Base-by-base conservation (phyloP, 2,888 invertebrate species). In the Pandemis heparana region DNA sequence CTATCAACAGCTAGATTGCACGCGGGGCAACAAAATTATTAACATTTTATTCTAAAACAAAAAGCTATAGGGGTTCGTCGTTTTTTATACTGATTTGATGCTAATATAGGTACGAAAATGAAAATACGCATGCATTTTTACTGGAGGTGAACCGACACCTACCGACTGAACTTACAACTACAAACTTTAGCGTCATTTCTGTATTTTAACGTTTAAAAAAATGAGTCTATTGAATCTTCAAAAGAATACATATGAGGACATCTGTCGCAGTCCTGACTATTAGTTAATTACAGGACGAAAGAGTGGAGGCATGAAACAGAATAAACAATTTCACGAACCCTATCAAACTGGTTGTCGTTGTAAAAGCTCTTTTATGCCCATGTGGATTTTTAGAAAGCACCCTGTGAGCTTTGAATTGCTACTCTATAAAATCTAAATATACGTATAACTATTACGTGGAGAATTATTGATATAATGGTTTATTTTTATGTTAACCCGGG, bases 251-350 rank as follows among this genome's bases (percentile, higher is more conserved):
- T 18, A 18, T 46, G 14, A 46, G 14, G 14, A 56, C 60, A 60
- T 12, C 10, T 60, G 38, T 60, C 12, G 38, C 60, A 60, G 51
- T 16, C 39, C 63, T 43, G 69, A 64, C 69, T 74, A 69, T 74
- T 74, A 69, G 73, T 74, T 69, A 74, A 74, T 74, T 74, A 74
- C 60, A 18, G 48, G 60, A 51, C 72, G 62, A 53, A 74, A 65
- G 61, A 70, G 59, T 69, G 32, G 38, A 65, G 38, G 38, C 69
- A 65, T 48, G 59, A 74, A 74, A 74, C 60, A 74, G 65, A 70
- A 74, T 74, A 74, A 65, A 70, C 74, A 65, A 74, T 74, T 74
- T 65, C 65, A 65, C 74, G 70, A 65, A 51, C 74, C 69, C 74
- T 65, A 53, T 70, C 70, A 70, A 74, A 70, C 70, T 70, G 51